These are phyloP conservation scores for Petrosia ficiformis DNA, from an alignment of 37 sponge, comb jelly and placozoan genomes.

Conservation along the genomic window DNA sequence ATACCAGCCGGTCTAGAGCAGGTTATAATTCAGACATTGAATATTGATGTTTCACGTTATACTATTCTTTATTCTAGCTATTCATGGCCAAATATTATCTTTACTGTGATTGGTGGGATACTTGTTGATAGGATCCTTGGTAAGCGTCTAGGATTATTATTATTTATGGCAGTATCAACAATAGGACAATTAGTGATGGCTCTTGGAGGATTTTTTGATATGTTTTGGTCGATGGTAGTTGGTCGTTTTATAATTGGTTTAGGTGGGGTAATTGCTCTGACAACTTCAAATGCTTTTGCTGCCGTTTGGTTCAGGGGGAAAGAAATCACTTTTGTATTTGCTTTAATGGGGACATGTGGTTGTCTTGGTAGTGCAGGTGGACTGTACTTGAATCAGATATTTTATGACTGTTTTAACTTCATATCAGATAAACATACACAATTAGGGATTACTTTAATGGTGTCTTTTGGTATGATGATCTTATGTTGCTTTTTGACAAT, in stretches of 20 bases:
- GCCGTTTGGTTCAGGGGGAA: not conserved
- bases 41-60: not conserved
- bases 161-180: not conserved
- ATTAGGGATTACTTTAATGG: not conserved
- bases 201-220: not conserved
- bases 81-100: not conserved
- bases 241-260: not conserved
- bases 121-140: not conserved
- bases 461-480: not conserved
- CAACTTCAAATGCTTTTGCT: not conserved
- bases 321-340: not conserved
- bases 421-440: not conserved
- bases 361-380: not conserved
- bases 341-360: not conserved
- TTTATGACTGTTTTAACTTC: not conserved
- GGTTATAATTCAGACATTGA: not conserved
- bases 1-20: not conserved
- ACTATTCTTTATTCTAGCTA: not conserved
- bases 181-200: not conserved
- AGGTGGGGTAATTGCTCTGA: not conserved
- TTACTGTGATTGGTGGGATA: not conserved
- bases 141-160: not conserved
- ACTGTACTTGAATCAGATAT: not conserved
- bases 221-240: not conserved
- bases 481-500: not conserved